Percentiles rank a stretch among this genome's conserved stretches.
Conservation (phyloP, 2,113 vertebrate species). For the Antennarius striatus region DNA sequence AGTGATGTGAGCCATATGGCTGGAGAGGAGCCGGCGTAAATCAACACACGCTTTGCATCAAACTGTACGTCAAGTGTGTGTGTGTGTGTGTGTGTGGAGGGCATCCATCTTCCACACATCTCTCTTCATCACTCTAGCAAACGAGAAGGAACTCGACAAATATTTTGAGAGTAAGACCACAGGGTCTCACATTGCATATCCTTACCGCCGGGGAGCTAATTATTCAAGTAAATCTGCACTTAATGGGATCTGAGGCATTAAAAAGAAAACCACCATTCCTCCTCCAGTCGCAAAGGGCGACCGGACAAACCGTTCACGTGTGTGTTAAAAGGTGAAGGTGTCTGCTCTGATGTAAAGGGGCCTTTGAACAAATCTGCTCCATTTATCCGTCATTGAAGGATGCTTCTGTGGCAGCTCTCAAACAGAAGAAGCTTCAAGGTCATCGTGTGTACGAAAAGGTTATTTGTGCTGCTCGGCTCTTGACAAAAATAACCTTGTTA, state of each 20-base stretch:
- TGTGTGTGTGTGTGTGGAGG: conserved; percentile 6
- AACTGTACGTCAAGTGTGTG: conserved; percentile 51
- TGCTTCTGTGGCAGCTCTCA: conserved; percentile 25
- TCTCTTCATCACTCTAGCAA: conserved; percentile 64
- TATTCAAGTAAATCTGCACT: conserved; percentile 23
- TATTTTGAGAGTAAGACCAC: conserved; percentile 44
- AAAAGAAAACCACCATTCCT: not conserved
- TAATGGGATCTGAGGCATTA: conserved; percentile 1
- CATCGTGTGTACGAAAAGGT: conserved; percentile 50
- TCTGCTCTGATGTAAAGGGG: conserved; percentile 35
- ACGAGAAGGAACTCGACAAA: conserved; percentile 59
- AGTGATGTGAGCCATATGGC: conserved; percentile 58
- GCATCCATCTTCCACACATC: conserved; percentile 48
- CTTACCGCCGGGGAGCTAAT: conserved; percentile 18
- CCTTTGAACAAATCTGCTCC: conserved; percentile 45
- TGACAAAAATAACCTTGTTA: no score
- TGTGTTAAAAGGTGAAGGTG: conserved; percentile 34
- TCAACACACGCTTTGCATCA: conserved; percentile 61
- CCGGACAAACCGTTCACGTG: conserved; percentile 4
- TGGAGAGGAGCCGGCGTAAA: conserved; percentile 44
- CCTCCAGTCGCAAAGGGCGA: conserved; percentile 13
- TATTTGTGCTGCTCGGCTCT: conserved; percentile 1
- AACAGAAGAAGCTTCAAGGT: conserved; percentile 42
- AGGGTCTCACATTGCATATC: conserved; percentile 1
- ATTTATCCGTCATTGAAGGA: conserved; percentile 46